Evolutionary conservation across 2,888 invertebrate species (phyloP).

Genomic region (Napeogenes sylphis): DNA sequence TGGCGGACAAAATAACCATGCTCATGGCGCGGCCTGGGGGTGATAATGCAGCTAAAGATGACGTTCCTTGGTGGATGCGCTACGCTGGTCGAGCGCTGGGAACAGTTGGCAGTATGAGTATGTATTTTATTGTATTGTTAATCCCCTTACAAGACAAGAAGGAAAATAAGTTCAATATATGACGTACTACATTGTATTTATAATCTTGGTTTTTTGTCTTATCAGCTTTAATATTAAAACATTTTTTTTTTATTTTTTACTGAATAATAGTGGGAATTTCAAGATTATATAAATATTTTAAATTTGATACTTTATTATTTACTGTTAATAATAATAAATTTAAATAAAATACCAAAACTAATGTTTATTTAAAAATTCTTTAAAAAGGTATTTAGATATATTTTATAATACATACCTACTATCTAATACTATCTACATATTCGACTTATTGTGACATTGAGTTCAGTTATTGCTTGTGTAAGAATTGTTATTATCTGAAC

Average conservation of each 20-base stretch:
- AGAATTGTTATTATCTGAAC: too few species aligned
- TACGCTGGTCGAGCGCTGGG: constrained; percentile 90
- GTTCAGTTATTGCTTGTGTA: too few species aligned
- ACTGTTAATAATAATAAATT: too few species aligned
- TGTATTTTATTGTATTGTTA: constrained; percentile 60
- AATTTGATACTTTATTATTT: too few species aligned
- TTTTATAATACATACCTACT: too few species aligned
- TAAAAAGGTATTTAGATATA: too few species aligned
- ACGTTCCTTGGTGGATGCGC: constrained; percentile 93
- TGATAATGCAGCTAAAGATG: constrained; percentile 86
- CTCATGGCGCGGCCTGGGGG: constrained; percentile 89
- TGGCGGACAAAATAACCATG: constrained; percentile 87
- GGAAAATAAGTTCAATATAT: constrained; percentile 2
- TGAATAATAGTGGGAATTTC: constrained; percentile 8
- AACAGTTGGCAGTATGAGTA: constrained; percentile 89
- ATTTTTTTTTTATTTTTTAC: background rate
- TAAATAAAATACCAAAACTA: too few species aligned
- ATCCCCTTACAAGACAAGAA: constrained; percentile 1
- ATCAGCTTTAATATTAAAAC: constrained; percentile 32
- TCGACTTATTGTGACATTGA: too few species aligned
- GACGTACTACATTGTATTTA: constrained; percentile 2
- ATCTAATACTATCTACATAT: too few species aligned
- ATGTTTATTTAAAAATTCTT: too few species aligned
- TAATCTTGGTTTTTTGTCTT: constrained; percentile 31
- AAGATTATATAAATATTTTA: background rate